Evolutionary conservation across 2,113 vertebrate genomes (phyloP).

Genomic region (Noctilio leporinus): DNA sequence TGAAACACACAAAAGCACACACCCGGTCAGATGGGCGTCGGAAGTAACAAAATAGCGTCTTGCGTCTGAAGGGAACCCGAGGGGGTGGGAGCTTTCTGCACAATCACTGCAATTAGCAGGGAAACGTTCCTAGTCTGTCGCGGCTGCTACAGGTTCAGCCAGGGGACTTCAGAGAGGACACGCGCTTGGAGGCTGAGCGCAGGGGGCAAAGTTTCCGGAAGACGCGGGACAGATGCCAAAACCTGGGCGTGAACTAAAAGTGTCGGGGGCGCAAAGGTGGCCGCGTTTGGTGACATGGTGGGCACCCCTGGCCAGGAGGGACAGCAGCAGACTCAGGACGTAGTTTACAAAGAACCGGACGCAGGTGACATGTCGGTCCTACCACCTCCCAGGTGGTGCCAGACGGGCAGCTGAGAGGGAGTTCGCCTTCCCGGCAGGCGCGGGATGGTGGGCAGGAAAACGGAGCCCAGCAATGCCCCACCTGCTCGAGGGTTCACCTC

Average conservation of each 20-base stretch:
- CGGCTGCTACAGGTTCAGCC: background rate
- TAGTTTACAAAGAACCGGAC: background rate
- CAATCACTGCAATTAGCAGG: background rate
- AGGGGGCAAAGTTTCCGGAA: background rate
- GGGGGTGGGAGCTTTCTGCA: background rate
- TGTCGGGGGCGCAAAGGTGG: accelerated
- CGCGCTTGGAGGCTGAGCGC: background rate
- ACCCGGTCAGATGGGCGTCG: slow-evolving; percentile 65
- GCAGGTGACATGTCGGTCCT: background rate
- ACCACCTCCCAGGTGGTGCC: too few relatives aligned
- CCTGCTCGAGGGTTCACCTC: background rate
- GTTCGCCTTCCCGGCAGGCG: background rate
- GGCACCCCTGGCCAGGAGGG: too few relatives aligned
- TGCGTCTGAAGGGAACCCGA: background rate
- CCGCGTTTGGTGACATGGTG: accelerated
- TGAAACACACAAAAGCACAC: slow-evolving; percentile 82
- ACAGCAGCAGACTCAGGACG: background rate
- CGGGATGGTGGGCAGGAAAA: background rate
- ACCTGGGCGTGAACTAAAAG: background rate
- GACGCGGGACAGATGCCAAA: background rate
- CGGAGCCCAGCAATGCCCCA: background rate
- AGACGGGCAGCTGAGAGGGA: background rate
- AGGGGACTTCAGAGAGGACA: background rate
- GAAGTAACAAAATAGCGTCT: too few relatives aligned
- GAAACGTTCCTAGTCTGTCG: too few relatives aligned